Evolutionary conservation across 2,797 vertebrate species (phyloP).

Genomic region (Pipistrellus pipistrellus): DNA sequence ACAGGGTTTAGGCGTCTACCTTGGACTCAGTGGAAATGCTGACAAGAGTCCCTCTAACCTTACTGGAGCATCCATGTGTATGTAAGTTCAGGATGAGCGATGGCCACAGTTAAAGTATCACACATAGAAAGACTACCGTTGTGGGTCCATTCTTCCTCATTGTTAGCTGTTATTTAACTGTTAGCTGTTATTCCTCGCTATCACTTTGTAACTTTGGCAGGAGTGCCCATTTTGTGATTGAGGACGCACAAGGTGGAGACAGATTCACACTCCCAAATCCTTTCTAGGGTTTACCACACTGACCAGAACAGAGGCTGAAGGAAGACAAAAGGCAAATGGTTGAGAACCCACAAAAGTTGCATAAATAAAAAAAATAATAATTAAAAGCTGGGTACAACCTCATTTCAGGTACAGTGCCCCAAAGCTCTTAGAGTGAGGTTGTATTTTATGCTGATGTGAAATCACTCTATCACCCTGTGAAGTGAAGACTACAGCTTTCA

Average conservation of each 20-base stretch:
- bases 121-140: fast-evolving
- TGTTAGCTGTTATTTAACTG: neutral
- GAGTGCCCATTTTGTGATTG: neutral
- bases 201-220: neutral
- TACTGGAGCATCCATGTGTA: neutral
- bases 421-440: neutral
- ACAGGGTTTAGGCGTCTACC: neutral
- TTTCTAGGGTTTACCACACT: neutral
- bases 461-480: neutral
- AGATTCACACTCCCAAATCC: neutral
- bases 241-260: neutral
- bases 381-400: neutral
- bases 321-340: neutral
- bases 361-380: neutral
- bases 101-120: fast-evolving
- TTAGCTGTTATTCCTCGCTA: neutral
- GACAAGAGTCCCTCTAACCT: neutral
- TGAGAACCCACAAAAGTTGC: neutral
- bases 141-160: fast-evolving
- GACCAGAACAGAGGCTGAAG: neutral
- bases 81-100: neutral
- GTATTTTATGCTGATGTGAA: neutral
- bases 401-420: too few species aligned
- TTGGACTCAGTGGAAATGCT: neutral
- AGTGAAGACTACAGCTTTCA: neutral